These are phyloP conservation scores for Ceraclea dissimilis DNA, from an alignment of 2,888 invertebrate genomes.

Conservation along the genomic window DNA sequence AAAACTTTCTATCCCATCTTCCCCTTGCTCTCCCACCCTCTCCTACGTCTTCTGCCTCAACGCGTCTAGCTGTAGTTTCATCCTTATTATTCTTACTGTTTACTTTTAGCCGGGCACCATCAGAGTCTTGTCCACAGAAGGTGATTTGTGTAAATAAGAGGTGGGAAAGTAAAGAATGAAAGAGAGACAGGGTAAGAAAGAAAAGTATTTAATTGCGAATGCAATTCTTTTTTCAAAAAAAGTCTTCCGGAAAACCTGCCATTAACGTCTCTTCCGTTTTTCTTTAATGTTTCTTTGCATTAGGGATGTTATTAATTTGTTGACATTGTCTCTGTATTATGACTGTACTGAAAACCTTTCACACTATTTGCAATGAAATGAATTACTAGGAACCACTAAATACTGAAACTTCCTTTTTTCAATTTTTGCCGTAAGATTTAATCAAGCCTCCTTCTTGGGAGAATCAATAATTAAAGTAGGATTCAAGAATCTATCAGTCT, in stretches of 20 bases:
- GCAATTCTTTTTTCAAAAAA: neutral
- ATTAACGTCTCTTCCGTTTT: neutral
- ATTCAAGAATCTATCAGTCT: too few relatives aligned
- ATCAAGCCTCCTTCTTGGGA: too few relatives aligned
- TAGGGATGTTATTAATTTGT: neutral
- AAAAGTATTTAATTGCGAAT: neutral
- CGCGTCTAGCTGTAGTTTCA: neutral
- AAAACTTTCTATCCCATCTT: conserved; percentile 21
- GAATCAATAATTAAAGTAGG: too few relatives aligned
- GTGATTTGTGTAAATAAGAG: conserved; percentile 2
- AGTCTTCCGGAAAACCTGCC: neutral
- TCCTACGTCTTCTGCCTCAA: too few relatives aligned
- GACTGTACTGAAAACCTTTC: too few relatives aligned
- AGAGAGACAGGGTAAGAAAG: neutral
- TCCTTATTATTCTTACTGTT: neutral
- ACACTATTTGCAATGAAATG: too few relatives aligned
- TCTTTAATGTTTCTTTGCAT: neutral
- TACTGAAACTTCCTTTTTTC: too few relatives aligned
- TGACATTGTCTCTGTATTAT: neutral
- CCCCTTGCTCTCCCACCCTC: conserved; percentile 1
- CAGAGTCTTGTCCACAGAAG: neutral
- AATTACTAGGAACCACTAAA: too few relatives aligned
- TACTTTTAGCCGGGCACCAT: neutral
- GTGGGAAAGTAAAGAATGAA: neutral
- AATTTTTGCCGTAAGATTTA: too few relatives aligned